Base-by-base conservation (phyloP, 2,888 invertebrate species). In the Lithophane socia region DNA sequence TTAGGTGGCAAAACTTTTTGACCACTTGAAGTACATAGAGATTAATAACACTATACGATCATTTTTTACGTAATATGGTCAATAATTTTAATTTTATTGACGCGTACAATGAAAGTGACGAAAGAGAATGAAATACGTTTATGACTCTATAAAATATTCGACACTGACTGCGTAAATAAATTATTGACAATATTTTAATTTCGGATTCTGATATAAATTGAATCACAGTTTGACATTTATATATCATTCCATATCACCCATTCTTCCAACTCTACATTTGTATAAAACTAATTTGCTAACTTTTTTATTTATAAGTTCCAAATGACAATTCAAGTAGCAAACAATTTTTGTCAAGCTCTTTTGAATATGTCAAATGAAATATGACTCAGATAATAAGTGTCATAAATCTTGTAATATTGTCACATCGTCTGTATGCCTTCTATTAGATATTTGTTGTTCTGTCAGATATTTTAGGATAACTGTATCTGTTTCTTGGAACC, bases 401-500 rank as follows among this genome's bases (percentile, higher is more conserved):
- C 77, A 87, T 88, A 84, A 83, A 88, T 86, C 83, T 82, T 76
- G 77, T 77, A 79, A 82, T 84, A 88, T 87, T 88, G 86, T 88
- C 88, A 82, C 80, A 83, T 86, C 42, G 77, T 73, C 76, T 83
- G 66, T 47, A 60, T 49, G 72, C 65, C 73, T 86, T 52, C 56
- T 75, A 75, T 44, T 79, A 76, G 81, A 87, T 88, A 85, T 86
- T 88, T 82, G 83, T 83, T 85, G 77, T 86, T 83, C 77, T 77
- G 83, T 79, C 80, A 81, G 86, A 86, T 88, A 83, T 85, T 89
- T 87, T 85, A 70, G 92, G 90, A 90, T 90, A 92, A 91, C 92
- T 92, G 91, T 90, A 88, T 83, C 80, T 87, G 87, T 90, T 95
- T 95, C 95, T 91, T 91, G 92, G 95, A 94, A 94, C 89, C 88